A percentile compares a stretch with the other conserved stretches of the same genome.
These are phyloP conservation scores for Prosapia bicincta DNA, from an alignment of 2,888 invertebrate species.

Conservation along the genomic window DNA sequence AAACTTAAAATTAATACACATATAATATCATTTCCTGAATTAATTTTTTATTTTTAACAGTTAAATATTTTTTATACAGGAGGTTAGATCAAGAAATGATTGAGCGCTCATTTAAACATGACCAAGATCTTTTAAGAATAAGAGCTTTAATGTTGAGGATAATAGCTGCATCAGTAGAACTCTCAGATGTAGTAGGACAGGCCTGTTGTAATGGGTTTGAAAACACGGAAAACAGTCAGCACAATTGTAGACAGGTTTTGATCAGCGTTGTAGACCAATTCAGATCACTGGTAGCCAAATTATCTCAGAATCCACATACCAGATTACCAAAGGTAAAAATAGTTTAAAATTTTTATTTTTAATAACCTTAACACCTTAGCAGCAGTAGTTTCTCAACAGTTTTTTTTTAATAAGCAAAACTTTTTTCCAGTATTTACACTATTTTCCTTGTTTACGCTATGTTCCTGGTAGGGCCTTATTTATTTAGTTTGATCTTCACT, in stretches of 20 bases:
- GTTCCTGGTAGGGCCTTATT: no score
- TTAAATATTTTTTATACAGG: background rate
- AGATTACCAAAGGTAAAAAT: background rate
- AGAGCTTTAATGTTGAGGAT: conserved; percentile 30
- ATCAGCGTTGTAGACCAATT: background rate
- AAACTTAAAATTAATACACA: no score
- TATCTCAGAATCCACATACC: background rate
- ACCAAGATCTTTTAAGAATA: conserved; percentile 32
- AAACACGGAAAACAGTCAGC: background rate
- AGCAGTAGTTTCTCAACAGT: no score
- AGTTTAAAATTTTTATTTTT: no score
- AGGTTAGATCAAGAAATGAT: conserved; percentile 36
- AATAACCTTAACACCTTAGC: no score
- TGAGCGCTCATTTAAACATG: conserved; percentile 29
- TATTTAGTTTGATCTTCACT: no score
- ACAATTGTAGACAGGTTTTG: background rate
- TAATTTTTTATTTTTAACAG: no score
- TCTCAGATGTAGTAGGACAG: background rate
- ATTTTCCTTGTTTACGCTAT: no score
- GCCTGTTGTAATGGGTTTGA: background rate
- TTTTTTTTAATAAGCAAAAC: no score
- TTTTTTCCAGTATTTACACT: no score
- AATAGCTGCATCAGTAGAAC: conserved; percentile 10
- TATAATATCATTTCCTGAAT: no score
- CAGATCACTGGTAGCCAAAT: background rate